phyloP scores from a whole-genome alignment of 2,113 vertebrate species.

The Periophthalmodon schlosseri region DNA sequence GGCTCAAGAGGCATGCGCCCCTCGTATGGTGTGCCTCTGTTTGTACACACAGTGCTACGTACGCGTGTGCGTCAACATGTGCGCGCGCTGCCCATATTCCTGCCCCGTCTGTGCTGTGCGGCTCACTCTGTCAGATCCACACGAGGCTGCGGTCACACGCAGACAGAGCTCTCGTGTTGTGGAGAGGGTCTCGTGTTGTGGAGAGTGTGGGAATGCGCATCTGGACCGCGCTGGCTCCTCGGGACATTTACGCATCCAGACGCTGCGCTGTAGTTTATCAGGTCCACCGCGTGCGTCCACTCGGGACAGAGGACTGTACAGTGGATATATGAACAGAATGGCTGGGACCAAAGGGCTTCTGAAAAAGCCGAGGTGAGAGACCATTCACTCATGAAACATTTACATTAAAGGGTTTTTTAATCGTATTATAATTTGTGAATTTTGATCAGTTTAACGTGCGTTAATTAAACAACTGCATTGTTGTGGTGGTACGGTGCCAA shows the following conservation, averaged over 20 bases:
- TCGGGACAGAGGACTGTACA: constrained; percentile 39
- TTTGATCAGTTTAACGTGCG: too few relatives aligned
- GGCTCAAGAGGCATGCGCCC: background rate
- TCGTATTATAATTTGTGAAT: background rate
- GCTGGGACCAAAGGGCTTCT: constrained; percentile 75
- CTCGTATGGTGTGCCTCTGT: background rate
- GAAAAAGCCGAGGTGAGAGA: constrained; percentile 69
- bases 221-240: constrained; percentile 51
- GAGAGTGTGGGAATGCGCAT: constrained; percentile 51
- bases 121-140: constrained; percentile 48
- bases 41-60: constrained; percentile 4
- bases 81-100: constrained; percentile 19
- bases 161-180: constrained; percentile 27
- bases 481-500: background rate
- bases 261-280: constrained; percentile 22
- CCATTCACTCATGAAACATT: background rate
- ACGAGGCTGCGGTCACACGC: constrained; percentile 30
- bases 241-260: constrained; percentile 53
- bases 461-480: background rate
- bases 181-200: constrained; percentile 20
- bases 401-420: background rate
- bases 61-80: constrained; percentile 15
- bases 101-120: constrained; percentile 46
- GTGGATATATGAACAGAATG: constrained; percentile 56
- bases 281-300: constrained; percentile 6